Conservation (phyloP, 2,797 vertebrate genomes). For the Calcarius lapponicus region DNA sequence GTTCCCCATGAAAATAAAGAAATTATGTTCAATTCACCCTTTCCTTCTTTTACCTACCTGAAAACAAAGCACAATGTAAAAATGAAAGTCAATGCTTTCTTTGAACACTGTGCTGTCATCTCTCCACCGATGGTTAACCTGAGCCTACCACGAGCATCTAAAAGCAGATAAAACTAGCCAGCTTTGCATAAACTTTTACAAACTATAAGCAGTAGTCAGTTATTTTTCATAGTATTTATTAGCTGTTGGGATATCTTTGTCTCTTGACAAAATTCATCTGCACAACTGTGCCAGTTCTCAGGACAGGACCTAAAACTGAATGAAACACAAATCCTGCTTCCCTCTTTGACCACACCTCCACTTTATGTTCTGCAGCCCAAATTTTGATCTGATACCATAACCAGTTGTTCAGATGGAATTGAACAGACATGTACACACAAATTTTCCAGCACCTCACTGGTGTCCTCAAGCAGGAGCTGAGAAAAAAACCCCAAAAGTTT, state of each 20-base stretch:
- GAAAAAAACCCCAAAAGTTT: not conserved
- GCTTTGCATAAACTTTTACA: not conserved
- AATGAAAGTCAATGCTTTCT: not conserved
- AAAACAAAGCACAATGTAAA: conserved; percentile 6
- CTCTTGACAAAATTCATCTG: not conserved
- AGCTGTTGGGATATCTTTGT: not conserved
- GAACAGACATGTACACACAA: not conserved
- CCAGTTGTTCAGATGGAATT: not conserved
- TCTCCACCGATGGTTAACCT: not conserved
- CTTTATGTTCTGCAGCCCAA: not conserved
- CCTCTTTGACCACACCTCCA: not conserved
- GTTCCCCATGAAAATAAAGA: not conserved
- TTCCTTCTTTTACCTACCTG: not conserved
- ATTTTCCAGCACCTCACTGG: not conserved
- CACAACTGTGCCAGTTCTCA: not conserved
- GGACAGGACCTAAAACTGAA: not conserved
- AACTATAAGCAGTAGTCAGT: not conserved
- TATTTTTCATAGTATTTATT: conserved; percentile 42
- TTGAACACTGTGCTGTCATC: not conserved
- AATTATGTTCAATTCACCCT: not conserved
- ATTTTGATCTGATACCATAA: not conserved
- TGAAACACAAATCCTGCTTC: not conserved
- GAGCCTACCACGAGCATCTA: not conserved
- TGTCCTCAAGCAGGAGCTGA: not conserved
- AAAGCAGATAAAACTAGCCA: not conserved